Evolutionary conservation across 2,113 vertebrate species (phyloP).

Genomic region (Apus apus): DNA sequence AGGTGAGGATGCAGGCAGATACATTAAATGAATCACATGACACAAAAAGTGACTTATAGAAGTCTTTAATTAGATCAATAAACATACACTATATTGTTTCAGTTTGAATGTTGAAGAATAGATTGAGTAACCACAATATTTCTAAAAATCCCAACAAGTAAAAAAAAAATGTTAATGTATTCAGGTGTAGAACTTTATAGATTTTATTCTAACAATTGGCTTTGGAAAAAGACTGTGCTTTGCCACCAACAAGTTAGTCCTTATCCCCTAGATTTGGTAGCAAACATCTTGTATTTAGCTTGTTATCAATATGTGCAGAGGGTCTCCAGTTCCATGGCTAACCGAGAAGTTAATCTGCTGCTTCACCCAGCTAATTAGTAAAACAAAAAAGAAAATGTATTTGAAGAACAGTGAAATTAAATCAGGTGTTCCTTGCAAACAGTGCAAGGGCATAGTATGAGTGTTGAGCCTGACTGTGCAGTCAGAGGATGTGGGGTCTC

Average conservation of each 20-base stretch:
- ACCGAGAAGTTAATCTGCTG: not conserved
- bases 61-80: slow-evolving; percentile 25
- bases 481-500: not conserved
- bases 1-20: not conserved
- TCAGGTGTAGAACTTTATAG: not conserved
- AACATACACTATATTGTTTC: not conserved
- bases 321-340: not conserved
- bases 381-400: not conserved
- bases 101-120: not conserved
- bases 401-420: not conserved
- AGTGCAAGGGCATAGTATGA: not conserved
- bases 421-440: not conserved
- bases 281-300: not conserved
- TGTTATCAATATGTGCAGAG: not conserved
- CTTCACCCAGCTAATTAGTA: not conserved
- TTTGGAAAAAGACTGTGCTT: not conserved
- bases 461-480: not conserved
- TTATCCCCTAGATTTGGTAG: slow-evolving; percentile 52
- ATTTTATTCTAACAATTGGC: not conserved
- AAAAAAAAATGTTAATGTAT: slow-evolving; percentile 3
- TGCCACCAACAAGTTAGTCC: not conserved
- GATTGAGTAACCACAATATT: slow-evolving; percentile 1
- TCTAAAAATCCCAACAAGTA: not conserved
- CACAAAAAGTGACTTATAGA: not conserved
- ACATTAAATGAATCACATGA: not conserved